Conservation (phyloP, 2,113 vertebrate species). For the Ciconia maguari region DNA sequence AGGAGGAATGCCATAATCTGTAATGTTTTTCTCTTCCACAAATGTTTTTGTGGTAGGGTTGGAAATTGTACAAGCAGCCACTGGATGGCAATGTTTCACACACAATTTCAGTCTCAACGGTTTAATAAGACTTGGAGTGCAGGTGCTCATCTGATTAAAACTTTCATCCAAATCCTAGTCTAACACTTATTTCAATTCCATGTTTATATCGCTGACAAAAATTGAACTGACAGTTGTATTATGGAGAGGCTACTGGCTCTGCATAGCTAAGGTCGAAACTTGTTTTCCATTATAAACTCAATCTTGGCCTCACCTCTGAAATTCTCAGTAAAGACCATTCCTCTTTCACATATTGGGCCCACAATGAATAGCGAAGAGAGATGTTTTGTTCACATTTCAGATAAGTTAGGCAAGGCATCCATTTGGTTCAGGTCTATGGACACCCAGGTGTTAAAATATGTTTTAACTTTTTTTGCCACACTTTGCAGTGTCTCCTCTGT, state of each 20-base stretch:
- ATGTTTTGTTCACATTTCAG: not conserved
- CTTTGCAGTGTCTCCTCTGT: not conserved
- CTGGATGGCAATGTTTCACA: conserved; percentile 69
- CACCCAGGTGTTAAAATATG: not conserved
- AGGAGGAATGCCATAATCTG: not conserved
- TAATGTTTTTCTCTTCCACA: not conserved
- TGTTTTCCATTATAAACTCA: conserved; percentile 50
- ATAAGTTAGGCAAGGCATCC: not conserved
- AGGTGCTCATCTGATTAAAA: conserved; percentile 63
- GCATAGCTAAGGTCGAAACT: conserved; percentile 48
- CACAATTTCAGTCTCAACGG: not conserved
- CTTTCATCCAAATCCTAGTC: conserved; percentile 50
- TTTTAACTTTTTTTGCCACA: not conserved
- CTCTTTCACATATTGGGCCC: not conserved
- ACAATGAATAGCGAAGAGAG: not conserved
- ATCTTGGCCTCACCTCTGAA: conserved; percentile 41
- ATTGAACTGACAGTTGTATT: conserved; percentile 64
- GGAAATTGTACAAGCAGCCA: not conserved
- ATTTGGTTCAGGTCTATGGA: not conserved
- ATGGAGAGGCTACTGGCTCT: conserved; percentile 52
- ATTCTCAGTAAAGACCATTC: conserved; percentile 9
- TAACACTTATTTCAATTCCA: conserved; percentile 59
- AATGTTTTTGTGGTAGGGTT: not conserved
- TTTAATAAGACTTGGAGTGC: conserved; percentile 24
- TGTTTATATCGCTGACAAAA: conserved; percentile 58